These are phyloP conservation scores for Calliphora vomitoria DNA, from an alignment of 2,888 invertebrate species.

Conservation along the genomic window DNA sequence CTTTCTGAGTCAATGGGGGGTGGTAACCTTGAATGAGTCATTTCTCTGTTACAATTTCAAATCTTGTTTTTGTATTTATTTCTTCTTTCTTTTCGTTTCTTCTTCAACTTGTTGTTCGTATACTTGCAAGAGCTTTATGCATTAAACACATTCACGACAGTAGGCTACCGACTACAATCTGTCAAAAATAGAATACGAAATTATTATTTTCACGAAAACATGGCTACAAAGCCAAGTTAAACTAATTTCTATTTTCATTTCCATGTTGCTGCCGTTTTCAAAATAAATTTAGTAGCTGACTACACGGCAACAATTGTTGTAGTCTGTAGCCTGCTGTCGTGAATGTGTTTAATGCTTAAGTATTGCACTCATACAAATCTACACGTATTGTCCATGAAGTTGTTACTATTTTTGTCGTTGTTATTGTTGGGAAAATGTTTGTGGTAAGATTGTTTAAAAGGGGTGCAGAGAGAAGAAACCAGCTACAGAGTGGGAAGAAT, in stretches of 20 bases:
- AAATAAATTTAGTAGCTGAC: too few relatives aligned
- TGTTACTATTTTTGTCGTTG: conserved; percentile 26
- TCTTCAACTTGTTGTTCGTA: conserved; percentile 10
- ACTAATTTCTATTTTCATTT: too few relatives aligned
- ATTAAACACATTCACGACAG: too few relatives aligned
- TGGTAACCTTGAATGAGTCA: conserved; percentile 42
- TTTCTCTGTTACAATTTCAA: conserved; percentile 1
- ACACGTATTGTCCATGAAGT: neutral
- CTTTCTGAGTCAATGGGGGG: neutral
- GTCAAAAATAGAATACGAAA: too few relatives aligned
- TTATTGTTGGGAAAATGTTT: conserved; percentile 28
- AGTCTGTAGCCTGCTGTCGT: too few relatives aligned
- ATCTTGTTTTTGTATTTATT: neutral
- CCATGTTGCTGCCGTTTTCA: too few relatives aligned
- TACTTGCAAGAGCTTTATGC: neutral
- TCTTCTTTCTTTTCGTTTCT: neutral
- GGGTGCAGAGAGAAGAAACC: neutral
- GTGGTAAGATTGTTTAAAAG: neutral
- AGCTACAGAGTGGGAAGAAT: neutral
- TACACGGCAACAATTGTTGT: too few relatives aligned
- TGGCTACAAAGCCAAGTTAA: too few relatives aligned
- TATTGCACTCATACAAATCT: conserved; percentile 11
- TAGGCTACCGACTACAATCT: too few relatives aligned
- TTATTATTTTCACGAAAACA: too few relatives aligned
- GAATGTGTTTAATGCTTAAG: neutral